Base-by-base conservation (phyloP, 64 coral and sea anemone species). In the Montipora foliosa region DNA sequence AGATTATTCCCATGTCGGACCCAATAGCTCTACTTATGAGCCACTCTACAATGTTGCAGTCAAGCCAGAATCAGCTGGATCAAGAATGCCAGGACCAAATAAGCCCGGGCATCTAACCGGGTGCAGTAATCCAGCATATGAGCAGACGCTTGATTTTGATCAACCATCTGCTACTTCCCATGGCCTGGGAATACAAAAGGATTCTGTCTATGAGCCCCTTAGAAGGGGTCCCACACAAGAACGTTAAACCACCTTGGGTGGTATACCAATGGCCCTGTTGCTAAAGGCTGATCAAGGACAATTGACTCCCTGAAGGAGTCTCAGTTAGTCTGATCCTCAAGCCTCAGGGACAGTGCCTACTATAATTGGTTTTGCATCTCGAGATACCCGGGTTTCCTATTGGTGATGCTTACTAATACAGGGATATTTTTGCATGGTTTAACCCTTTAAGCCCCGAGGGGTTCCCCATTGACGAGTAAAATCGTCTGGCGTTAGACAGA, bases 101-200 rank as follows among this genome's bases (percentile, higher is more conserved):
- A 8, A 45, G 29, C 24, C 81, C 5, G 0, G 5, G 15, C 44
- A 58, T 22, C 14, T 45, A 49, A 29, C 7, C n/a, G 46, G 24
- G 4, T 45, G 5, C 20, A 64, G 49, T 68, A 86, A 86, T 5
- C 82, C 82, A 86, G 82, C 62, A 19, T 86, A 86, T 72, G 82
- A 86, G 17, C 11, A 64, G 61, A 64, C 61, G 0, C 61, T 64
- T 64, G 61, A 64, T 11, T 64, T 64, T 64, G 15, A 16, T 16
- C 61, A 64, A 12, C 61, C 61, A 64, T 0, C 8, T 64, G 15
- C 61, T 16, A 15, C 61, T 64, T 12, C 61, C 8, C 61, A 64
- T 4, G 13, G 61, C 8, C 61, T 12, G 13, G 61, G 61, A 12
- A 16, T 12, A 1, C 11, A 64, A 64, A 64, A 3, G 3, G 61